Evolutionary conservation across 2,113 vertebrate genomes (phyloP).

Genomic region (Delphinus delphis): DNA sequence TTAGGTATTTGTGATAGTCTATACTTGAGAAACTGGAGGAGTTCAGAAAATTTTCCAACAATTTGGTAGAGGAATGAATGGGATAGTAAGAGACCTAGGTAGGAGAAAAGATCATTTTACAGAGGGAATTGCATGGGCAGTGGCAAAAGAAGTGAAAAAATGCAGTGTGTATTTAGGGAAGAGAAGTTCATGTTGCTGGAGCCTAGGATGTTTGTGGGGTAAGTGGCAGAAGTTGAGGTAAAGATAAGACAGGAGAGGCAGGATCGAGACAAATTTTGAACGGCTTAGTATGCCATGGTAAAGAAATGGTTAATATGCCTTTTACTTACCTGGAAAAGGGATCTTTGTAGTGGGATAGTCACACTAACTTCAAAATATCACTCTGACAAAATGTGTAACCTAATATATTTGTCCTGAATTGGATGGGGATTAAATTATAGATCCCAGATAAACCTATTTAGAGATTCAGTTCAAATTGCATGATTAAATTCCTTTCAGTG

Average conservation of each 20-base stretch:
- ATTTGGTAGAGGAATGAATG: neutral
- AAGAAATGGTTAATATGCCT: neutral
- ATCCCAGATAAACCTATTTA: constrained; percentile 30
- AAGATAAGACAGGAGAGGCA: neutral
- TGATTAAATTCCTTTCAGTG: neutral
- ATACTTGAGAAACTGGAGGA: neutral
- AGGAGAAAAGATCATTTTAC: neutral
- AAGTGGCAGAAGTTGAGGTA: neutral
- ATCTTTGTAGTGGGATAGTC: neutral
- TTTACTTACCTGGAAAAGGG: neutral
- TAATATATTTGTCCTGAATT: neutral
- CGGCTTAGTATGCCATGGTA: neutral
- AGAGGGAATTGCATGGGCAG: neutral
- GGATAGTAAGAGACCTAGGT: neutral
- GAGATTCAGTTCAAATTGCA: neutral
- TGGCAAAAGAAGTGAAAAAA: neutral
- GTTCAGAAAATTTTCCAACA: neutral
- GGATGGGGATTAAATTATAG: neutral
- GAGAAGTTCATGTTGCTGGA: neutral
- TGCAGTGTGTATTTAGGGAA: neutral
- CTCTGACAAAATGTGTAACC: neutral
- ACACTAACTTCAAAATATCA: neutral
- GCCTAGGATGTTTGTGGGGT: neutral
- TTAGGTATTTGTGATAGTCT: neutral
- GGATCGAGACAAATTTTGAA: neutral